Base-by-base conservation (phyloP, 2,888 invertebrate genomes). In the Coenonympha arcania region DNA sequence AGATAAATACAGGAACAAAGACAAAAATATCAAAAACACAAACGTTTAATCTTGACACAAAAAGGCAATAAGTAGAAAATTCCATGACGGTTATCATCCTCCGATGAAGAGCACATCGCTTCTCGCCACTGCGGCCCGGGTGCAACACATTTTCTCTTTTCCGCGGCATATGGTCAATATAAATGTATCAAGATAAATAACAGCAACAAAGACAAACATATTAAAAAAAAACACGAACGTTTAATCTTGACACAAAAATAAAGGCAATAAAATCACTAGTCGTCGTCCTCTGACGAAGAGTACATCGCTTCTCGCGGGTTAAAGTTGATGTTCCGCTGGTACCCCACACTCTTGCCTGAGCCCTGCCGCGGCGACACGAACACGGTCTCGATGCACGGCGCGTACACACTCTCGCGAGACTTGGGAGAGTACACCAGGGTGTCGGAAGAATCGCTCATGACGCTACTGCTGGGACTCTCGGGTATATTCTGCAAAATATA, bases 401-500 rank as follows among this genome's bases (percentile, higher is more conserved):
- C 2, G 52, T 51, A 26, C 24, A 28, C 33, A 34, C 20, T 34
- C 22, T 48, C 24, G 39, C 36, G 46, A 39, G 59, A 47, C 15
- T 42, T 41, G 24, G 79, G 76, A 28, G 79, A 71, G 51, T 70
- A 75, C 50, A 79, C 79, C 43, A 85, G 70, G 46, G 85, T 85
- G 57, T 75, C 83, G 1, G 83, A 77, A 13, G 79, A 83, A 59
- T 79, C 81, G 57, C 79, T 79, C 52, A 73, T 71, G 11, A 63
- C 66, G 52, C 78, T 76, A 61, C 73, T 66, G 50, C 72, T 57
- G 1, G 62, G 58, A 37, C 65, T 60, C 34, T 48, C 47, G 24
- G 42, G 24, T 4, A 26, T 40, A 39, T 24, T 39, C 39, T 39
- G 39, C 4, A 39, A 39, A 13, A 37, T 13, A 8, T 19, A 20